Percentiles rank a stretch among this genome's conserved stretches.
Evolutionary conservation across 2,888 invertebrate species (phyloP).

Genomic region (Heliconius charithonia): DNA sequence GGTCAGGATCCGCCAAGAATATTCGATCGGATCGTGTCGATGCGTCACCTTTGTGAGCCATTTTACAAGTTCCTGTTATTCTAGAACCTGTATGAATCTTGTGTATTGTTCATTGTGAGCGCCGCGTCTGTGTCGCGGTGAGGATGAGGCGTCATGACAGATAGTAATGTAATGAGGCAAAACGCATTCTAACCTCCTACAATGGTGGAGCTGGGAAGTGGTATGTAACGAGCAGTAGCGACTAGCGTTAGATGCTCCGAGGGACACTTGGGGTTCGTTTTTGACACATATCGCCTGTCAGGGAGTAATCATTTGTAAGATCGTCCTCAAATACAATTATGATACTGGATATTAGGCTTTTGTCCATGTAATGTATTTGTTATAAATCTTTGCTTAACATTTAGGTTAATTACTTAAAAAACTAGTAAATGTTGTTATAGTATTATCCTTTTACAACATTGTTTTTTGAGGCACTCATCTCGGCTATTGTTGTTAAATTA

Average conservation of each 20-base stretch:
- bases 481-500: background rate
- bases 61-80: conserved; percentile 73
- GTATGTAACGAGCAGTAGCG: conserved; percentile 43
- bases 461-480: background rate
- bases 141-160: conserved; percentile 22
- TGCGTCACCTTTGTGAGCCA: conserved; percentile 83
- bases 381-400: background rate
- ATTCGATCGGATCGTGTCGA: conserved; percentile 81
- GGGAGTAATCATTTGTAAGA: background rate
- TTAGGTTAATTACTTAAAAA: background rate
- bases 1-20: conserved; percentile 63
- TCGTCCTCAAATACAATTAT: background rate
- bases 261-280: conserved; percentile 22
- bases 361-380: background rate
- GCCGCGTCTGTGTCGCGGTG: conserved; percentile 1
- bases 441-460: background rate
- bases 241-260: conserved; percentile 41
- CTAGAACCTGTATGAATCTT: conserved; percentile 51
- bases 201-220: conserved; percentile 44
- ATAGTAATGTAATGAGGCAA: conserved; percentile 22
- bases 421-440: background rate
- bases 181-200: conserved; percentile 64
- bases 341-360: background rate
- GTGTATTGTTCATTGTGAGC: conserved; percentile 27
- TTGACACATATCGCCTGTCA: conserved; percentile 14